Evolutionary conservation across 2,888 invertebrate species (phyloP), one percentile per base, ranked within the genome.

Genomic region (Mycalesis mineus): DNA sequence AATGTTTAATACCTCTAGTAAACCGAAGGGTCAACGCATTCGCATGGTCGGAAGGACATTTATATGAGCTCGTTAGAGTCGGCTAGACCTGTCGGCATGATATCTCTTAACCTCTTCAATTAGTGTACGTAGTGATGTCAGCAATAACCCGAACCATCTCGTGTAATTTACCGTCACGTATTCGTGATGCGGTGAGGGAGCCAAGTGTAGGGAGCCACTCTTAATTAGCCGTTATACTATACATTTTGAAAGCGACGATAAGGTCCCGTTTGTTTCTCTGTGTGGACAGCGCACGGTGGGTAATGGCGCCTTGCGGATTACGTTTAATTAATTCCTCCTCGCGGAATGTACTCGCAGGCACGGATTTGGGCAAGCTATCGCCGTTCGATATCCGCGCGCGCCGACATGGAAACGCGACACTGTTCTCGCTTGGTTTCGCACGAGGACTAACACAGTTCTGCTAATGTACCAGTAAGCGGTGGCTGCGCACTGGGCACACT

Each of bases 211-310:
- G 72, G 80, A 36, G 11, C 36, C 11, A 77, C 79, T 80, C 78
- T 84, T 87, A 88, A 86, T 86, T 88, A 87, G 80, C 76, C 78
- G 80, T 79, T 81, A 82, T 79, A 78, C 82, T 78, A 86, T 84
- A 87, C 82, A 86, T 84, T 87, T 85, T 79, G 80, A 82, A 80
- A 76, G 74, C 80, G 66, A 74, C 78, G 85, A 85, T 85, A 86
- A 84, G 80, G 82, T 83, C 79, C 88, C 84, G 87, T 85, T 81
- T 68, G 65, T 63, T 71, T 70, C 66, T 72, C 72, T 69, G 72
- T 71, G 75, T 65, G 72, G 76, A 75, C 74, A 72, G 67, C 65
- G 70, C 69, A 65, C 67, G 71, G 66, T 69, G 67, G 69, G 73
- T 84, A 82, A 85, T 84, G 78, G 80, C 72, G 75, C 74, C 68